Evolutionary conservation across 64 coral and sea anemone genomes (phyloP), one percentile per base, ranked within the genome.

Genomic region (Anthopleura sola): DNA sequence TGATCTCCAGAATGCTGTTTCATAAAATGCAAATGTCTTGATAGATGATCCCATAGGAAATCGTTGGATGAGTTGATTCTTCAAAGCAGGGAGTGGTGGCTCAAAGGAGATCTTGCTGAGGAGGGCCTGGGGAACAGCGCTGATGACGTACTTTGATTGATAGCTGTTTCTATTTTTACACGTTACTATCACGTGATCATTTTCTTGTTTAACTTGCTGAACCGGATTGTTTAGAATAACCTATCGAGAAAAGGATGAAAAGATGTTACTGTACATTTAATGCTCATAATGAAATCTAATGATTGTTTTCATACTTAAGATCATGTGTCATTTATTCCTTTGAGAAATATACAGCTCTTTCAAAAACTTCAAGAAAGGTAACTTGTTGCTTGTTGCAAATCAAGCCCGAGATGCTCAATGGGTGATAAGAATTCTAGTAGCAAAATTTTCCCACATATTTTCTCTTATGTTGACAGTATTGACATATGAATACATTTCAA

Each of bases 11-110:
- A 93, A 88, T 16, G 95, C 89, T 55, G 81, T 81, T 55, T 98
- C 87, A 85, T 98, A 98, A 78, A 87, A 98, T 55, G 89, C 91
- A 69, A 98, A 79, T 16, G 95, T 98, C 84, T 98, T 98, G 37
- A 98, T 98, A 0, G 93, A 92, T 36, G 95, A 92, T 53, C 92
- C 95, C 95, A 98, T 98, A 0, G 92, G 92, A 23, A 98, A 94
- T 33, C 90, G 74, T 55, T 98, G 95, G n/a, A 98, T 88, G 55
- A 98, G 60, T 62, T 98, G 95, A 69, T 98, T 98, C 75, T 94
- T 98, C 54, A 98, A 75, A 17, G 95, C 80, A 83, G 95, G 89
- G 29, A 98, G 90, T 57, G 92, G 95, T 18, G 95, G 95, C 0
- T 84, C 79, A 89, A 98, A 98, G 69, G 85, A 86, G 34, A 98